Evolutionary conservation across 2,888 invertebrate species (phyloP), one percentile per base, ranked within the genome.

Genomic region (Drosophila fungiperda): DNA sequence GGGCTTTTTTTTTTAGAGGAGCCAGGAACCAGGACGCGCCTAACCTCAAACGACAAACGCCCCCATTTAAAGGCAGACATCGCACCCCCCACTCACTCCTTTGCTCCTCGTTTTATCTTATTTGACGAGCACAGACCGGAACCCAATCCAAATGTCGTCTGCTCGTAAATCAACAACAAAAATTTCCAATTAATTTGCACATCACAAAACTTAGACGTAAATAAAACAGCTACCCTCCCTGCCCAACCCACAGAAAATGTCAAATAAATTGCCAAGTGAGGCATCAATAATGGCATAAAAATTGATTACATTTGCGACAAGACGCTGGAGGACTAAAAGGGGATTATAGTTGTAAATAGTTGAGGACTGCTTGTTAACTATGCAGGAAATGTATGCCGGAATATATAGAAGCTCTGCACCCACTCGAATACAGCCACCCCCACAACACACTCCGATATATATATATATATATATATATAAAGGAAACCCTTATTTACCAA

Each of bases 221-320:
- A 82, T 80, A 73, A 73, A 72, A 67, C 59, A 59, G 40, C 58
- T 33, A 26, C 48, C 36, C 40, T 33, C 45, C 20, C 9, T 6
- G 6, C 32, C 36, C n/a, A 45, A 6, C 3, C 12, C 45, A 49
- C 50, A 58, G 32, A 49, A 70, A 68, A 68, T 68, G 60, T 61
- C 73, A 79, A 64, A 71, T 57, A 87, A 82, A 84, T 89, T 89
- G 82, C 76, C 76, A 64, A 82, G 71, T 76, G 77, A 90, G 85
- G 85, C 87, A 88, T 90, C 88, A 89, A 89, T 90, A 91, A 90
- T 90, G 81, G 86, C 86, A 84, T 89, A 83, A 87, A 90, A 89
- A 91, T 91, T 90, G 91, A 91, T 91, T 91, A 87, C 80, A 91
- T 77, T 87, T 82, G 58, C 64, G 68, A 38, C 26, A 59, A 45